Evolutionary conservation across 2,888 invertebrate species (phyloP), one percentile per base, ranked within the genome.

Genomic region (Clivina fossor): DNA sequence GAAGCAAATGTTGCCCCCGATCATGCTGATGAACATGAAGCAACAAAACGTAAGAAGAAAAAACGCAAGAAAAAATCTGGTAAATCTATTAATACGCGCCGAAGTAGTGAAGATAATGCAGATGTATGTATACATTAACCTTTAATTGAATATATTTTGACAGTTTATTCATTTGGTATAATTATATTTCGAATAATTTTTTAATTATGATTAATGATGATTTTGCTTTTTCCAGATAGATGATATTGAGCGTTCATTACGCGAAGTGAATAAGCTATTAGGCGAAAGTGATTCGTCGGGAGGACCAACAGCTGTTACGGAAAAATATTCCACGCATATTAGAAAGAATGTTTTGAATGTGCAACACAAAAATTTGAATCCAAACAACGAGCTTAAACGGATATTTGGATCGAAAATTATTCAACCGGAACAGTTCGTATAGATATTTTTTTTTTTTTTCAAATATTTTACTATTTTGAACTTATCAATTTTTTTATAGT

Each of bases 371-470:
- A 79, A 87, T 70, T 74, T 91, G 16, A 90, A 90, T 75, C 83
- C 88, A 8, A 86, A 86, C 61, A 88, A 88, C 74, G 91, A 91
- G 74, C 77, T 91, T 69, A 85, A 86, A 59, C 80, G 84, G 66
- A 88, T 90, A 66, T 91, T 91, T 77, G 90, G 91, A 16, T 84
- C 86, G 15, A 84, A 85, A 71, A 85, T 88, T 49, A 80, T 90
- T 16, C 86, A 86, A 71, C 79, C 81, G 49, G 86, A 87, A 69
- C 75, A 76, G 59, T 56, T 51, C 11, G 49, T 56, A n/a, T n/a
- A n/a, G n/a, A n/a, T n/a, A n/a, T n/a, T n/a, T n/a, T n/a, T n/a
- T n/a, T n/a, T n/a, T 18, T n/a, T n/a, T n/a, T n/a, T n/a, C n/a
- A n/a, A n/a, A n/a, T n/a, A n/a, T n/a, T n/a, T n/a, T n/a, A n/a